These are phyloP conservation scores for Lytechinus pictus DNA, from an alignment of 35 echinoderm and acorn worm genomes.

Conservation along the genomic window DNA sequence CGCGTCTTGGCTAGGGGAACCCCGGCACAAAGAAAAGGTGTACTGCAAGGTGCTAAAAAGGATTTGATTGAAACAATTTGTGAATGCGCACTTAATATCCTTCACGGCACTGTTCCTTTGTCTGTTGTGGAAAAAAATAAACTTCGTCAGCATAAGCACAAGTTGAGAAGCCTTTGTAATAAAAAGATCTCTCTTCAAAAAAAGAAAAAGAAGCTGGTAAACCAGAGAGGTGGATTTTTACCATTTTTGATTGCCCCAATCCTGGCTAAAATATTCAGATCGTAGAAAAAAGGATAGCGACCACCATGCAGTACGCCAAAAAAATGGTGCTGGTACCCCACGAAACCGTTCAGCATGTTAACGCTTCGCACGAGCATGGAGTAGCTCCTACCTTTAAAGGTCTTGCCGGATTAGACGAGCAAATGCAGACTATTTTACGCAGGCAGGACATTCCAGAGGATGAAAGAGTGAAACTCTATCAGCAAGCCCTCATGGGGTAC, in stretches of 20 bases:
- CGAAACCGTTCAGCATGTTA: slow-evolving; percentile 15
- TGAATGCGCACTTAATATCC: slow-evolving; percentile 69
- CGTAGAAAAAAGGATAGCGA: neutral
- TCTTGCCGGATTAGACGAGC: slow-evolving; percentile 43
- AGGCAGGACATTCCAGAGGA: slow-evolving; percentile 53
- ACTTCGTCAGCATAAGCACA: neutral
- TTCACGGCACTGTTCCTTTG: slow-evolving; percentile 70
- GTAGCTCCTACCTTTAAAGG: neutral
- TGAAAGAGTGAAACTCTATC: slow-evolving; percentile 62
- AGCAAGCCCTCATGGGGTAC: slow-evolving; percentile 56
- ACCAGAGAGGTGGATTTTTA: slow-evolving; percentile 63
- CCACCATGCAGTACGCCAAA: slow-evolving; percentile 29
- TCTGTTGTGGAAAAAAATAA: neutral
- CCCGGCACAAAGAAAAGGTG: slow-evolving; percentile 52
- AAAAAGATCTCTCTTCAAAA: neutral
- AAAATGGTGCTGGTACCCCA: slow-evolving; percentile 71
- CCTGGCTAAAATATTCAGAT: neutral
- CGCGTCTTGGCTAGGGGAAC: slow-evolving; percentile 59
- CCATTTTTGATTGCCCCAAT: neutral
- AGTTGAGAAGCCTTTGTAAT: neutral
- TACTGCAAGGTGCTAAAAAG: slow-evolving; percentile 54
- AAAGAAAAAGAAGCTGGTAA: slow-evolving; percentile 32
- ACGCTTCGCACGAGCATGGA: neutral
- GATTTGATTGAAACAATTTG: slow-evolving; percentile 61
- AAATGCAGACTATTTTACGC: slow-evolving; percentile 62